phyloP scores from a whole-genome alignment of 2,113 vertebrate species.

The Murina feae region DNA sequence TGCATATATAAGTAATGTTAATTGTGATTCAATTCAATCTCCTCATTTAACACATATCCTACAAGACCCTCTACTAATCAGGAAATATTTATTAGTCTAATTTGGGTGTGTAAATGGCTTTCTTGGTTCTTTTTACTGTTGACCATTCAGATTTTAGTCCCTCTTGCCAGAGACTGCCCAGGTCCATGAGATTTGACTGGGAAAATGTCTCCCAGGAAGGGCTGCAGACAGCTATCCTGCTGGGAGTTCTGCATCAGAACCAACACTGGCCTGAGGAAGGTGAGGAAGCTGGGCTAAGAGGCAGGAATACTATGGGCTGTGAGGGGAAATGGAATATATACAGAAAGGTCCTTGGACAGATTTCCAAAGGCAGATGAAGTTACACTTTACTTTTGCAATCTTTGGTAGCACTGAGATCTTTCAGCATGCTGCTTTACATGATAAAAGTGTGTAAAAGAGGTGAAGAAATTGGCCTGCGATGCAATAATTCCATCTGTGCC shows the following conservation, averaged over 20 bases:
- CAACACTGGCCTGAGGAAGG: neutral
- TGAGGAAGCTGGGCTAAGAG: neutral
- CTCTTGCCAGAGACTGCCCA: neutral
- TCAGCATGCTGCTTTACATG: neutral
- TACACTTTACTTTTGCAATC: neutral
- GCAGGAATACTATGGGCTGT: neutral
- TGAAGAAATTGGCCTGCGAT: neutral
- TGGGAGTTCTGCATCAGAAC: neutral
- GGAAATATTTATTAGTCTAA: neutral
- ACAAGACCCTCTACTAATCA: neutral
- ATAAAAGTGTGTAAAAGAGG: constrained; percentile 28
- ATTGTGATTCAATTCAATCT: neutral
- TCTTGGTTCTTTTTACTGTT: neutral
- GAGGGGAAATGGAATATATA: neutral
- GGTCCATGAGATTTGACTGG: neutral
- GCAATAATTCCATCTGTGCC: neutral
- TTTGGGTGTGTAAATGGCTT: neutral
- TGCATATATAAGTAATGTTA: neutral
- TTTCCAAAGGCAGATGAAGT: neutral
- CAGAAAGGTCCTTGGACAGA: neutral
- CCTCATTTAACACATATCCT: neutral
- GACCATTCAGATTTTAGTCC: neutral
- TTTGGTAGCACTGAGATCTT: constrained; percentile 18
- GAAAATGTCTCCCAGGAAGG: neutral
- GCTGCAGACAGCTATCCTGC: neutral